Evolutionary conservation across 2,797 vertebrate genomes (phyloP).

Genomic region (Zalophus californianus): DNA sequence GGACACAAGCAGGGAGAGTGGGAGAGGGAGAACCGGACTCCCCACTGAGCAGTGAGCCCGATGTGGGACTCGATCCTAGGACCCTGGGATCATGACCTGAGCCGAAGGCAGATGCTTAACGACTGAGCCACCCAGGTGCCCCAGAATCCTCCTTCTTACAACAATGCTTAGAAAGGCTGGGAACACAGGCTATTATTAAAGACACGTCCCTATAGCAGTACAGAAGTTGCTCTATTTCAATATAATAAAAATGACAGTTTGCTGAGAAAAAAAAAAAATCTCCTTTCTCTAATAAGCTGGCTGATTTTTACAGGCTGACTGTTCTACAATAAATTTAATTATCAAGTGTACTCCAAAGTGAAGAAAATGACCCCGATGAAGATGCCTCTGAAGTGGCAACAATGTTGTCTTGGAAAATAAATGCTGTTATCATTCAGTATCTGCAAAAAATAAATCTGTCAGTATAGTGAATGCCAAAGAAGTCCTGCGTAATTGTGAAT

Average conservation of each 20-base stretch:
- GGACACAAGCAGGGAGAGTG: no score
- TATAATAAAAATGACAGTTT: conserved; percentile 46
- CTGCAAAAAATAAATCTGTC: conserved; percentile 84
- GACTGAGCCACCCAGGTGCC: no score
- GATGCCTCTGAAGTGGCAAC: conserved; percentile 64
- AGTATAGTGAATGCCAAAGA: conserved; percentile 80
- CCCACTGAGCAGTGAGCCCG: no score
- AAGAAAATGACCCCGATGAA: conserved; percentile 63
- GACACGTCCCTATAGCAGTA: not conserved
- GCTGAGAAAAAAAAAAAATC: not conserved
- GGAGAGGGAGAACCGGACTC: no score
- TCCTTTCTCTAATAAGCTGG: conserved; percentile 37
- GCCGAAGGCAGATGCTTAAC: no score
- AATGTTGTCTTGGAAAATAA: conserved; percentile 81
- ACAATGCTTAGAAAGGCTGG: conserved; percentile 71
- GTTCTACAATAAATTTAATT: conserved; percentile 59
- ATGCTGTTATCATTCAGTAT: conserved; percentile 82
- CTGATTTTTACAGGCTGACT: conserved; percentile 45
- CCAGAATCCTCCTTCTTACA: not conserved
- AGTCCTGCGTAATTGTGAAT: conserved; percentile 80
- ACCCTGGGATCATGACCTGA: no score
- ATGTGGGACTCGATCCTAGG: no score
- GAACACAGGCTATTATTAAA: conserved; percentile 11
- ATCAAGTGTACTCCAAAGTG: conserved; percentile 48
- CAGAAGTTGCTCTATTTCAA: conserved; percentile 10